A percentile compares a stretch with the other conserved stretches of the same genome.
Conservation (phyloP, 2,888 invertebrate genomes). For the Deroplatys truncata region DNA sequence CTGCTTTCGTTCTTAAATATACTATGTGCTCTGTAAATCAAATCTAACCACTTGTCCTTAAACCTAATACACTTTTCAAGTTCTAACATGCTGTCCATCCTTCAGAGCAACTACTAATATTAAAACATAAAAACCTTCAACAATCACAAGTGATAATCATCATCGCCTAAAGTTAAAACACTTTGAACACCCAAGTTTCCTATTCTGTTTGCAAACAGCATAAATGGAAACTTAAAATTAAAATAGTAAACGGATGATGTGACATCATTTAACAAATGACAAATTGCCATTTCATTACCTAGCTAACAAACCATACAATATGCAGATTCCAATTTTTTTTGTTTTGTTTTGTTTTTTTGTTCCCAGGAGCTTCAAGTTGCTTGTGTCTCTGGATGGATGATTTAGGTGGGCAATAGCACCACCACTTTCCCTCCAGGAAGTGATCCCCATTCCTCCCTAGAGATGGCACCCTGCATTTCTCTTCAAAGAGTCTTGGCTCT, state of each 20-base stretch:
- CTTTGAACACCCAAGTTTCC: not conserved
- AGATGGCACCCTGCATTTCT: slow-evolving; percentile 12
- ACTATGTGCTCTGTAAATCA: not conserved
- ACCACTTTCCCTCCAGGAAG: slow-evolving; percentile 1
- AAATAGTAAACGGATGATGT: not conserved
- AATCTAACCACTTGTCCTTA: not conserved
- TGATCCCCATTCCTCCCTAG: slow-evolving; percentile 6
- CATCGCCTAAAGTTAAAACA: not conserved
- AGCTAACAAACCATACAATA: slow-evolving; percentile 11
- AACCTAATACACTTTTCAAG: not conserved
- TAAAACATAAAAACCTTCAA: not conserved
- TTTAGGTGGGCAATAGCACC: slow-evolving; percentile 3
- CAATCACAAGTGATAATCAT: not conserved
- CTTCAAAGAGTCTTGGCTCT: slow-evolving; percentile 82
- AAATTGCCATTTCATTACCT: slow-evolving; percentile 9
- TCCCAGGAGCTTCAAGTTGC: not conserved
- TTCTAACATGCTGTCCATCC: not conserved
- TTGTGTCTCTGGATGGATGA: slow-evolving; percentile 1
- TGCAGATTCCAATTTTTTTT: not conserved
- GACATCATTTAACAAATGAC: not conserved
- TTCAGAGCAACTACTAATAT: not conserved
- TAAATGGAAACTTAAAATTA: slow-evolving; percentile 1
- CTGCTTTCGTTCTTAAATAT: not conserved
- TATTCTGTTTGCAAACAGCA: not conserved
- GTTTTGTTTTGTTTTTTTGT: not conserved